Percentiles rank a stretch among this genome's conserved stretches.
phyloP scores from a whole-genome alignment of 2,113 vertebrate genomes.

The Epinephelus moara region DNA sequence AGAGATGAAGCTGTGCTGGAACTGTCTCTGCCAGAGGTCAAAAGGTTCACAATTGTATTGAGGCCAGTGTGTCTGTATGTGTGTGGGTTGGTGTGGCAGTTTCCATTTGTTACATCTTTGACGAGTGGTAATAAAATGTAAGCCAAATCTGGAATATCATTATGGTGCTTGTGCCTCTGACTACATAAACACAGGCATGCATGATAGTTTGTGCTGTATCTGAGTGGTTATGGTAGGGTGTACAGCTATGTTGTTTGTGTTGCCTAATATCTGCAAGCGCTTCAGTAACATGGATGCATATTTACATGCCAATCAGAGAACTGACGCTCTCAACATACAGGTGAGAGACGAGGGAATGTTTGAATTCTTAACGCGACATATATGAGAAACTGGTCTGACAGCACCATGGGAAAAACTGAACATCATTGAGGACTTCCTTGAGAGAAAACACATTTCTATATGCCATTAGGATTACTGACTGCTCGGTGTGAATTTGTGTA shows the following conservation, averaged over 20 bases:
- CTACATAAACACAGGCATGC: constrained; percentile 26
- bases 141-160: constrained; percentile 53
- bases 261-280: constrained; percentile 24
- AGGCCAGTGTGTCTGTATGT: constrained; percentile 25
- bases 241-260: background rate
- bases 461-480: background rate
- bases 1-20: constrained; percentile 48
- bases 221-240: background rate
- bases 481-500: background rate
- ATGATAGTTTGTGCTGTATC: background rate
- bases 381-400: constrained; percentile 18
- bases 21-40: constrained; percentile 49
- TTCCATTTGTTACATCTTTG: constrained; percentile 32
- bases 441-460: constrained; percentile 26
- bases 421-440: constrained; percentile 15
- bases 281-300: constrained; percentile 11
- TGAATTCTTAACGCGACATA: constrained; percentile 8
- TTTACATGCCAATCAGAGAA: constrained; percentile 8
- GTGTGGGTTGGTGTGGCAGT: constrained; percentile 18
- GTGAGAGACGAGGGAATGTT: constrained; percentile 7
- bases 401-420: background rate
- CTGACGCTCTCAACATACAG: background rate
- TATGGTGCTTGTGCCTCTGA: constrained; percentile 20
- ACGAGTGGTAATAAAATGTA: constrained; percentile 11
- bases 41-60: constrained; percentile 49